Base-by-base conservation (phyloP, 2,888 invertebrate genomes). In the Diloba caeruleocephala region DNA sequence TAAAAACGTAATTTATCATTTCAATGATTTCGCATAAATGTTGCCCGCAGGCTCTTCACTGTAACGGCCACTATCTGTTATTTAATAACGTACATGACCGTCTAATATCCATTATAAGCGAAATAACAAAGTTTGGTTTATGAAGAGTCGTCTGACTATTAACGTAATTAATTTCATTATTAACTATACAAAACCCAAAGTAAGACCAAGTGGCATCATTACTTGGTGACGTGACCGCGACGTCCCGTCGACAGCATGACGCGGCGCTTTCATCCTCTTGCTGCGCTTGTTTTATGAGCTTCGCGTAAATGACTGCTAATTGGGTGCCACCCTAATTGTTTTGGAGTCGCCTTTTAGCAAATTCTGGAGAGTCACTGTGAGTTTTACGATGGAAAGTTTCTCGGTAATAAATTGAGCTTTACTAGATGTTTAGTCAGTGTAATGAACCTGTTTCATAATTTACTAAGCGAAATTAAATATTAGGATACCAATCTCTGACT, bases 321-420 rank as follows among this genome's bases (percentile, higher is more conserved):
- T 70, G 72, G 55, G 43, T 49, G 59, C 51, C 53, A 48, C 48
- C 50, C 69, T 64, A 64, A 72, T 60, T 69, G 56, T 72, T 68
- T 28, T 28, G 15, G 15, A 52, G 59, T 48, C 41, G 42, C 53
- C 46, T 43, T 58, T 55, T 67, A 50, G 46, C 9, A 55, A 23
- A 29, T 48, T 67, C 42, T 29, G 41, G 13, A 44, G 43, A 56
- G 51, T 63, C 69, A 65, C 44, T 52, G 50, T 51, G 68, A 51
- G 46, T 48, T 57, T 34, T 26, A 39, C 17, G 41, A 39, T 56
- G 48, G 28, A 31, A 32, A 64, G 42, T 43, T 42, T 60, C 37
- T 28, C 61, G n/a, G 33, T 46, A 43, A 66, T 62, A 45, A 66
- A 62, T 66, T 39, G 31, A 46, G 45, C 29, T 23, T 23, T 19